Evolutionary conservation across 2,797 vertebrate species (phyloP), one percentile per base, ranked within the genome.

Genomic region (Lutjanus argentimaculatus): DNA sequence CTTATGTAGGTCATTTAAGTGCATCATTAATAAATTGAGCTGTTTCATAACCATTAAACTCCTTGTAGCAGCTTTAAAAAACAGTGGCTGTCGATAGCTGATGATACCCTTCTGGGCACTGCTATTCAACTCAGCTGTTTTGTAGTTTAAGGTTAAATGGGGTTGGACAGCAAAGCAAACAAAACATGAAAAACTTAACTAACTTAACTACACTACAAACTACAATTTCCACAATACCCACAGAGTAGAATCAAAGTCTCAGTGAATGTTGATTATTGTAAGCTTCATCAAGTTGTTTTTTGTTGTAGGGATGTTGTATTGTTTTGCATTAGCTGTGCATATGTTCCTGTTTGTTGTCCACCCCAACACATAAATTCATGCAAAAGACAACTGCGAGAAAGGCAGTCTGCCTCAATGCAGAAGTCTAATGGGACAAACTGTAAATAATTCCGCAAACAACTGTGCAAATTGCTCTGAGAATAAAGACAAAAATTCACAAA

Each of bases 381-480:
- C 22, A 19, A 11, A 59, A 21, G 30, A 48, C 63, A 42, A n/a
- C 14, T 21, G 52, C 16, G 11, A 25, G 13, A 49, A 9, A 67
- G 53, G 43, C 25, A 19, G 3, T n/a, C 40, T 12, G 10, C 7
- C 16, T 68, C 53, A 36, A 21, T 46, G 21, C 21, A n/a, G 2
- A 21, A 9, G 19, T 61, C 40, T 45, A 30, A 52, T 19, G 30
- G 43, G 36, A 58, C 40, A 72, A 65, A 43, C 52, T 55, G 46
- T 48, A 19, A 58, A 66, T 4, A 58, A 51, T 36, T 22, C 53
- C 22, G 19, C 1, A 16, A 48, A 79, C 57, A 17, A 42, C 40
- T 55, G 55, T 7, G 16, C 58, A 70, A 53, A 65, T 30, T 51
- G n/a, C 63, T 42, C 25, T 71, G 15, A 75, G 10, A 19, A 43